Evolutionary conservation across 2,113 vertebrate species (phyloP).

Genomic region (Lipophrys pholis): DNA sequence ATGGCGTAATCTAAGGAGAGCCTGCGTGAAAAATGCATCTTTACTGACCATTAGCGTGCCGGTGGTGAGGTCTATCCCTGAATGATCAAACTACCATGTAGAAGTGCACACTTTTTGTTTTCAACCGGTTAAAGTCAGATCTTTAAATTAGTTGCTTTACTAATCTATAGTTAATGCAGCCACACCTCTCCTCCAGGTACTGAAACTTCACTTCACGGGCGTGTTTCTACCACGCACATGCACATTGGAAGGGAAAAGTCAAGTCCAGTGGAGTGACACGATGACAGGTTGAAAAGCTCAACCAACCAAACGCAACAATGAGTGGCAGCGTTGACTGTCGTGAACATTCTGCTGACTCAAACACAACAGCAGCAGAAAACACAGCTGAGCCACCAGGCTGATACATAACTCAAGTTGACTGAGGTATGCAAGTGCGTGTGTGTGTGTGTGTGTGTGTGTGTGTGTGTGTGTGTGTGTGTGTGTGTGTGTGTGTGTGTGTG

Average conservation of each 20-base stretch:
- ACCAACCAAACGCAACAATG: slow-evolving; percentile 29
- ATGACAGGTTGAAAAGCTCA: slow-evolving; percentile 21
- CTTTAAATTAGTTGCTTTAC: not conserved
- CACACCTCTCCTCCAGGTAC: too few relatives aligned
- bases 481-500: slow-evolving; percentile 28
- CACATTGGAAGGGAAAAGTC: slow-evolving; percentile 11
- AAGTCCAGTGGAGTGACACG: slow-evolving; percentile 8
- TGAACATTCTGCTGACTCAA: slow-evolving; percentile 62
- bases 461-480: not conserved
- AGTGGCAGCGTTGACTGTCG: slow-evolving; percentile 30
- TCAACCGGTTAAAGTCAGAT: not conserved
- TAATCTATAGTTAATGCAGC: not conserved
- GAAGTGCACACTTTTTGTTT: not conserved
- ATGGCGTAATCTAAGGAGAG: slow-evolving; percentile 37
- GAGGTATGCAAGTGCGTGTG: slow-evolving; percentile 5
- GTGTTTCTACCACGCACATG: not conserved
- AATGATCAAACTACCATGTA: not conserved
- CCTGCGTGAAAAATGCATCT: slow-evolving; percentile 18
- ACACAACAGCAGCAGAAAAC: slow-evolving; percentile 27
- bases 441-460: not conserved
- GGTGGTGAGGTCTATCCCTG: not conserved
- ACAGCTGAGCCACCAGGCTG: slow-evolving; percentile 44
- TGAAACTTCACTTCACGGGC: too few relatives aligned
- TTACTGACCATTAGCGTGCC: slow-evolving; percentile 14
- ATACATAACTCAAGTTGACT: slow-evolving; percentile 51